These are phyloP conservation scores for Brachionus manjavacas DNA, from an alignment of 1,140 invertebrate genomes.

Conservation along the genomic window DNA sequence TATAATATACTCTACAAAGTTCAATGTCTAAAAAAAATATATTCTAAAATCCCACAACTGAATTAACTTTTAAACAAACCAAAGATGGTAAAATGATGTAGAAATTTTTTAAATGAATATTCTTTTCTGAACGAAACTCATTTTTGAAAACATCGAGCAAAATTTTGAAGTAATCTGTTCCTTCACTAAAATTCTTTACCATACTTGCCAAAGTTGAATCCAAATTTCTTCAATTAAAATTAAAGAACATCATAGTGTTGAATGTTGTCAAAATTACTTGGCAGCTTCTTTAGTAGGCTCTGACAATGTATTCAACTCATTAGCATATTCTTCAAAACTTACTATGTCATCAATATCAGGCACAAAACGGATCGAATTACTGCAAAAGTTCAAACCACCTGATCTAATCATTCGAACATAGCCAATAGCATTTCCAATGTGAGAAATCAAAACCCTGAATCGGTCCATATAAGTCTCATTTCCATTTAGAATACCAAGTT, in stretches of 20 bases:
- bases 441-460: constrained; percentile 82
- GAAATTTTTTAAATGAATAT: constrained; percentile 85
- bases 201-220: constrained; percentile 73
- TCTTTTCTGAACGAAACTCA: constrained; percentile 76
- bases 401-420: constrained; percentile 89
- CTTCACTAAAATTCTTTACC: constrained; percentile 79
- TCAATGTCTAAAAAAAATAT: constrained; percentile 68
- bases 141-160: constrained; percentile 85
- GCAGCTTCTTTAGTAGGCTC: constrained; percentile 65
- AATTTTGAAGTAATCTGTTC: constrained; percentile 90
- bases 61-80: constrained; percentile 47
- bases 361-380: constrained; percentile 81
- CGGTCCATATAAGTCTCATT: constrained; percentile 79
- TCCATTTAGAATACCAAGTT: constrained; percentile 76
- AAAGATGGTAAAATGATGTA: constrained; percentile 86
- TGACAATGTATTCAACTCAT: constrained; percentile 61
- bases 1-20: constrained; percentile 87
- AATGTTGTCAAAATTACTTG: constrained; percentile 50
- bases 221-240: constrained; percentile 60
- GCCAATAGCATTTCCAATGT: constrained; percentile 93
- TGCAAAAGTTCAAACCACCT: constrained; percentile 83
- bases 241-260: too few relatives aligned
- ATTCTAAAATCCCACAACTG: neutral
- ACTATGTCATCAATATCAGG: constrained; percentile 72
- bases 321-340: constrained; percentile 62